phyloP scores from a whole-genome alignment of 2,888 invertebrate species.

The Cotesia congregata region DNA sequence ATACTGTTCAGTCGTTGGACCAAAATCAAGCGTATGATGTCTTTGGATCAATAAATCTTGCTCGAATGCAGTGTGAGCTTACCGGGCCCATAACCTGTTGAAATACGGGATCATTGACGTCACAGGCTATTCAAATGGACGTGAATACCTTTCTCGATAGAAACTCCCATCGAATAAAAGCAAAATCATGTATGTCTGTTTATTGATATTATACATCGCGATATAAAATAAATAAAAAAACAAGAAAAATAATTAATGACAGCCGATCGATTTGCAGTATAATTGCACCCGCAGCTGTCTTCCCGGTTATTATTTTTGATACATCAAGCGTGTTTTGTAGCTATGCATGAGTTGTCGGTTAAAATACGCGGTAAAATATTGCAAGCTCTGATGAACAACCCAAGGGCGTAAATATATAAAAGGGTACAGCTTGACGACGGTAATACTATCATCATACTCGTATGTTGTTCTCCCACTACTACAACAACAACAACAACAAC shows the following conservation, averaged over 20 bases:
- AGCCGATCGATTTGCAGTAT: slow-evolving; percentile 38
- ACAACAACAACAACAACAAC: background rate
- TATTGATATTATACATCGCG: too few species aligned
- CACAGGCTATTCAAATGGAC: too few species aligned
- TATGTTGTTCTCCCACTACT: slow-evolving; percentile 4
- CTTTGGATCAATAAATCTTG: too few species aligned
- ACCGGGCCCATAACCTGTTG: too few species aligned
- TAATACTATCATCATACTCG: slow-evolving; percentile 20
- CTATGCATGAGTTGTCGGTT: slow-evolving; percentile 36
- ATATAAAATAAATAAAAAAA: background rate
- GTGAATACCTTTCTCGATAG: too few species aligned
- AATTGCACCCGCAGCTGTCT: slow-evolving; percentile 32
- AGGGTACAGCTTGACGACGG: background rate
- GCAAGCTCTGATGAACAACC: slow-evolving; percentile 20
- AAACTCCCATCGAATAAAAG: too few species aligned
- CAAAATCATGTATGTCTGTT: too few species aligned
- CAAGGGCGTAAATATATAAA: slow-evolving; percentile 28
- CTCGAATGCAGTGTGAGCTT: too few species aligned
- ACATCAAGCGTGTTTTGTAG: slow-evolving; percentile 11
- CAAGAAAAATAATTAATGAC: background rate
- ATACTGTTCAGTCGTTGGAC: too few species aligned
- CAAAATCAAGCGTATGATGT: too few species aligned
- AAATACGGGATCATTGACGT: too few species aligned
- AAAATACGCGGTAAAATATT: slow-evolving; percentile 34
- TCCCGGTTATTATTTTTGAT: background rate